Base-by-base conservation (phyloP, 2,113 vertebrate species). In the Oreochromis niloticus region DNA sequence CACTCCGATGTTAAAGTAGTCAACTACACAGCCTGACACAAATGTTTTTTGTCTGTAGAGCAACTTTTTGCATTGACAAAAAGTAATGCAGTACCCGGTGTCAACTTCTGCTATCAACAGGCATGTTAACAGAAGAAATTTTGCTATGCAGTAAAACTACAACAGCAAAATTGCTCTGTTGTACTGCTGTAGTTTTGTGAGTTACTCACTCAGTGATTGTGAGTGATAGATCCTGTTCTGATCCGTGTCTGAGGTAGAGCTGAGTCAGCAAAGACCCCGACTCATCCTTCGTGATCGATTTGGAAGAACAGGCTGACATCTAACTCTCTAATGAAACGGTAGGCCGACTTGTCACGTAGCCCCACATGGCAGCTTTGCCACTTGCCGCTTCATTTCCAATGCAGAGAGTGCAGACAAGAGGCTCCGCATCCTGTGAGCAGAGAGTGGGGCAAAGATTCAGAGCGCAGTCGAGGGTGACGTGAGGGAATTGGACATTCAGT, bases 401-500 rank as follows among this genome's bases (percentile, higher is more conserved):
- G 68, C 80, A 61, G 39, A 82, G 84, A 30, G 41, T n/a, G 50
- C 71, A 80, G 80, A 83, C 41, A 82, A 87, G 80, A 61, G 57
- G 89, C 89, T 85, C 27, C 12, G 52, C 85, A 84, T 92, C 89
- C 91, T 91, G 90, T 85, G 88, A 88, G 91, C 85, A 17, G 57
- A 83, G 85, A 81, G 85, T 17, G 19, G 2, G 34, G 36, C 4
- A 81, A 87, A 63, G 85, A 81, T 16, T 68, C 82, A 14, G 32
- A 88, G 86, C 7, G 75, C n/a, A 82, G 80, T 56, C 19, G 85
- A 87, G 89, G 80, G 32, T 36, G 88, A 87, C 84, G 87, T 66
- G 85, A 91, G 82, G 55, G 80, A 87, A 82, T 85, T 78, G 83
- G 93, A 94, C 93, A 96, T 96, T 96, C 92, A 95, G 81, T 1